Conservation (phyloP, 1,140 invertebrate species). For the Oscheius sp. region DNA sequence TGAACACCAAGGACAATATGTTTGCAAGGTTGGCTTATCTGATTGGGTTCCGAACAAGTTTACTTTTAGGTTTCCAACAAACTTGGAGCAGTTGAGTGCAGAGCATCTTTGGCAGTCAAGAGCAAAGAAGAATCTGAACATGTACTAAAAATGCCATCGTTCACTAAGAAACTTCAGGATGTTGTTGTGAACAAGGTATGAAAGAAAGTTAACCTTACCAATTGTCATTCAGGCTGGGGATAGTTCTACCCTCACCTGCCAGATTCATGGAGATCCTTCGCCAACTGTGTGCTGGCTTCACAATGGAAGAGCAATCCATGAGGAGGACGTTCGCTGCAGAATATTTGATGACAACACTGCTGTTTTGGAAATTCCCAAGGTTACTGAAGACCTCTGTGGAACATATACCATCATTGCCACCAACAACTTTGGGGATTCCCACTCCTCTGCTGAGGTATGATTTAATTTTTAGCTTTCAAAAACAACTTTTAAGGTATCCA, state of each 20-base stretch:
- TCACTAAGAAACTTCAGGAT: constrained; percentile 47
- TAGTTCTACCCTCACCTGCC: constrained; percentile 35
- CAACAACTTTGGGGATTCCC: constrained; percentile 49
- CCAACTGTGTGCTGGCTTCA: constrained; percentile 45
- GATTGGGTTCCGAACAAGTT: background rate
- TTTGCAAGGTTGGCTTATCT: constrained; percentile 25
- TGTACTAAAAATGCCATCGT: constrained; percentile 49
- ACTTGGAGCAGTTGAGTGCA: constrained; percentile 41
- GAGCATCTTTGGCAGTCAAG: constrained; percentile 46
- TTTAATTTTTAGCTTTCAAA: constrained; percentile 15
- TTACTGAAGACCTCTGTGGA: constrained; percentile 37
- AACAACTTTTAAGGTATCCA: constrained; percentile 20
- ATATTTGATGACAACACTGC: constrained; percentile 45
- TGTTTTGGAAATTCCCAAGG: constrained; percentile 39
- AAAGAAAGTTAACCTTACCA: background rate
- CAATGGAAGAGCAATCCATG: constrained; percentile 49
- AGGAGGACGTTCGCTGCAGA: constrained; percentile 23
- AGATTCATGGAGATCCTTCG: constrained; percentile 42
- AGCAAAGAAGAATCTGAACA: constrained; percentile 27
- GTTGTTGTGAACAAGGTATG: constrained; percentile 29
- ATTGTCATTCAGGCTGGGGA: constrained; percentile 19
- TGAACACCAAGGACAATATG: constrained; percentile 43
- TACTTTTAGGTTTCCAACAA: constrained; percentile 32
- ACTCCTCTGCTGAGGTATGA: constrained; percentile 40
- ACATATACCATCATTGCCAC: constrained; percentile 50